Evolutionary conservation across 1,140 invertebrate genomes (phyloP), one percentile per base, ranked within the genome.

Genomic region (Microplitis demolitor): DNA sequence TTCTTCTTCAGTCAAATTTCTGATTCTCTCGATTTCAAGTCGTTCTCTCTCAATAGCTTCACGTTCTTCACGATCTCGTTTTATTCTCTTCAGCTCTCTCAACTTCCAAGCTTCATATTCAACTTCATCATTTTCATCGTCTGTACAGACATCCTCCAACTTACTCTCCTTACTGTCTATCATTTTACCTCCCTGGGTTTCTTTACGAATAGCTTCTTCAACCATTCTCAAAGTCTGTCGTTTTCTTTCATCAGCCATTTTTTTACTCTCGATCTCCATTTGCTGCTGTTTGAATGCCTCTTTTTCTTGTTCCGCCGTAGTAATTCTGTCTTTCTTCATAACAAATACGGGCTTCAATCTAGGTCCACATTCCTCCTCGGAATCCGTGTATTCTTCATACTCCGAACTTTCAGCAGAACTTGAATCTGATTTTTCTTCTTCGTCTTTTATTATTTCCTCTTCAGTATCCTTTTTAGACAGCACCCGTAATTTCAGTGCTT

Each of bases 91-190:
- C 78, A 99, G 89, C 88, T 99, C 98, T 34, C 98, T 89, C 4
- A 98, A 80, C 87, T 99, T 99, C 98, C 98, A 99, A 0, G 94
- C 91, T 87, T 99, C 98, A 83, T 99, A 99, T 80, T 97, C 97
- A 4, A 98, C 91, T 85, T 99, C 98, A 82, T 98, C 97, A 85
- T 98, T 97, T 83, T 99, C 98, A 87, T 99, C 98, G 83, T 98
- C 98, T 0, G 98, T 99, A 80, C 94, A 93, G 1, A 99, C 93
- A 80, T 96, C 95, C 77, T 95, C 92, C n/a, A 97, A 88, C 73
- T 91, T 90, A 16, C 90, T 88, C 80, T 92, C 91, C 61, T 88
- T 89, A 13, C 63, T 31, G 1, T 88, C 89, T 66, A 90, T 88
- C 6, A 70, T 84, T 86, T 74, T 89, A 88, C 16, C 73, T 61